Evolutionary conservation across 2,888 invertebrate species (phyloP).

Genomic region (Thumatha senex): DNA sequence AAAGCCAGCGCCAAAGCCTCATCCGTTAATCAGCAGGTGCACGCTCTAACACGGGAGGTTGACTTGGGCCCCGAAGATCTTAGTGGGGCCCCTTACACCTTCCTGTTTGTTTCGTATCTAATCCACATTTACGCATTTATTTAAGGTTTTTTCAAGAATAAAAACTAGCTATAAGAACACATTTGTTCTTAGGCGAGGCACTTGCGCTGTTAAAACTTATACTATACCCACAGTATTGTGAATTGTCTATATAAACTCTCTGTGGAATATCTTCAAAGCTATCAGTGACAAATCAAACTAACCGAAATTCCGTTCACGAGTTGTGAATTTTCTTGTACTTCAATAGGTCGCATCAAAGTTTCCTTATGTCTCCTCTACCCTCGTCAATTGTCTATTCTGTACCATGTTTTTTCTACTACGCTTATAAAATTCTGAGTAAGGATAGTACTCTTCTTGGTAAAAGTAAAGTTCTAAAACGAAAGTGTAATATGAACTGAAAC

Average conservation of each 20-base stretch:
- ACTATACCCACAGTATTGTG: conserved; percentile 4
- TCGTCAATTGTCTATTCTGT: conserved; percentile 66
- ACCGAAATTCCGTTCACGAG: conserved; percentile 62
- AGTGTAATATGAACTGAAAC: conserved; percentile 27
- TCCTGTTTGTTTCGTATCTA: too few relatives aligned
- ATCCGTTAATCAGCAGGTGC: too few relatives aligned
- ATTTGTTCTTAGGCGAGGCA: too few relatives aligned
- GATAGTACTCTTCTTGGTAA: conserved; percentile 21
- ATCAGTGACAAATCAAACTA: conserved; percentile 55
- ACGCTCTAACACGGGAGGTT: too few relatives aligned
- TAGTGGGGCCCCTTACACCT: too few relatives aligned
- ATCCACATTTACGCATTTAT: too few relatives aligned
- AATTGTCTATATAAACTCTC: conserved; percentile 29
- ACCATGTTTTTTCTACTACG: conserved; percentile 45
- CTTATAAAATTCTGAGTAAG: conserved; percentile 36
- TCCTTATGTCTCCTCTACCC: conserved; percentile 60
- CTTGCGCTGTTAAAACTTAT: too few relatives aligned
- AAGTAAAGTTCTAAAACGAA: conserved; percentile 28
- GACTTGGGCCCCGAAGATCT: too few relatives aligned
- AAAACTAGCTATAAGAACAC: too few relatives aligned
- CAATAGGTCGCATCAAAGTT: conserved; percentile 65
- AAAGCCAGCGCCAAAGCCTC: too few relatives aligned
- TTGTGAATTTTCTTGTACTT: conserved; percentile 58
- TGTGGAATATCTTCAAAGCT: conserved; percentile 38
- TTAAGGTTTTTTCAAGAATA: too few relatives aligned